These are phyloP conservation scores for Leptobrachium ailaonicum DNA, from an alignment of 2,113 vertebrate species.

Conservation along the genomic window DNA sequence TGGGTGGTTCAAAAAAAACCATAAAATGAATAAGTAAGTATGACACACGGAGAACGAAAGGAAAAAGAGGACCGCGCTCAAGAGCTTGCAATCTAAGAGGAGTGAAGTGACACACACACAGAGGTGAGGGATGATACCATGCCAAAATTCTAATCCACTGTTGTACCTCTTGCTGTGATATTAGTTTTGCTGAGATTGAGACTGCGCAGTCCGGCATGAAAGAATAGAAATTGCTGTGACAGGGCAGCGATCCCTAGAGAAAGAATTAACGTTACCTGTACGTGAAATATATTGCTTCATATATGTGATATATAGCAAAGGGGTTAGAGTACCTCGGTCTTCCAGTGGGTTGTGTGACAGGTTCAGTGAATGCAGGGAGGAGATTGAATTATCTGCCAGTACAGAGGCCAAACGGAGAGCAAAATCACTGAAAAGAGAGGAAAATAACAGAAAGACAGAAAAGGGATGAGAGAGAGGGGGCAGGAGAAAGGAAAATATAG, in stretches of 20 bases:
- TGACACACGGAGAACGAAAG: no score
- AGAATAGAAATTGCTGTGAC: conserved; percentile 84
- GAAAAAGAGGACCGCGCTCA: no score
- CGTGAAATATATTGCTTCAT: not conserved
- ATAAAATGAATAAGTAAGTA: no score
- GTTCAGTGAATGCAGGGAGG: conserved; percentile 83
- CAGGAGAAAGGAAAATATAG: conserved; percentile 2
- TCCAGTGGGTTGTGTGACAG: conserved; percentile 87
- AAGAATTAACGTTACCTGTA: not conserved
- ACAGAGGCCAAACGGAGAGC: conserved; percentile 85
- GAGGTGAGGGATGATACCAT: no score
- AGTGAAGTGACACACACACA: no score
- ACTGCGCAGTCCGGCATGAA: conserved; percentile 82
- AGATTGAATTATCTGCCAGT: conserved; percentile 81
- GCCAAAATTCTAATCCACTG: not conserved
- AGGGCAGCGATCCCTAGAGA: conserved; percentile 78
- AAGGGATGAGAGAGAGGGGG: conserved; percentile 5
- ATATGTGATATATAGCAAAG: not conserved
- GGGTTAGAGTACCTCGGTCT: conserved; percentile 78
- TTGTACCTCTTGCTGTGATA: conserved; percentile 80
- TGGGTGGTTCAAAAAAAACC: no score
- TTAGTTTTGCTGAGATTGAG: conserved; percentile 86
- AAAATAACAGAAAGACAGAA: conserved; percentile 36
- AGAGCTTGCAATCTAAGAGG: no score
- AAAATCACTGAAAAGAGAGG: conserved; percentile 73